These are phyloP conservation scores for Crenichthys baileyi DNA, from an alignment of 2,797 vertebrate species.

Conservation along the genomic window DNA sequence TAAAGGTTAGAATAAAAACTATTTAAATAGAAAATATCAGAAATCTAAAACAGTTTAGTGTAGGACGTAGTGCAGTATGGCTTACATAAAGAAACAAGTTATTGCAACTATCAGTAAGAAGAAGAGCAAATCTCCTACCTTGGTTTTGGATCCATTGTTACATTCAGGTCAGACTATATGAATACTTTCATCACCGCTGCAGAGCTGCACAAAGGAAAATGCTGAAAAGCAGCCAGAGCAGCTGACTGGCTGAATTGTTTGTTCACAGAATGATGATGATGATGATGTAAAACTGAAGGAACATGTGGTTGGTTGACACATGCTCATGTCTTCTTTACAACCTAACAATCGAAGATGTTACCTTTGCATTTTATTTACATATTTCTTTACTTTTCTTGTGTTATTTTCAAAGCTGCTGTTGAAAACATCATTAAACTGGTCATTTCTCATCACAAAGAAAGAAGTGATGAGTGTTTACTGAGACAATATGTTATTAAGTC, in stretches of 20 bases:
- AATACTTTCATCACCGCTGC: neutral
- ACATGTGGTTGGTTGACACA: slow-evolving; percentile 15
- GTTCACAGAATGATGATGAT: slow-evolving; percentile 29
- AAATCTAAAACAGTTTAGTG: neutral
- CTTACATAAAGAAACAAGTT: neutral
- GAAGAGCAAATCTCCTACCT: slow-evolving; percentile 45
- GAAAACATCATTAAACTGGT: neutral
- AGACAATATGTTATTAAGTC: neutral
- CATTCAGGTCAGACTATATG: slow-evolving; percentile 2
- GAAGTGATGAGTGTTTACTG: rapidly evolving
- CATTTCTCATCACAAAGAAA: neutral
- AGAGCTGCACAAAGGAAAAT: neutral
- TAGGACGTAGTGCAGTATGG: neutral
- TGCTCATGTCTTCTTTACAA: neutral
- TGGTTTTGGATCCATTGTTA: slow-evolving; percentile 45
- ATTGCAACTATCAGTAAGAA: neutral
- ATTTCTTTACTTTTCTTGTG: neutral
- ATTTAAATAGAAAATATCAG: neutral
- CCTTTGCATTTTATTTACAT: neutral
- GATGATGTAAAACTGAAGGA: slow-evolving; percentile 19
- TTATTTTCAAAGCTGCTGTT: neutral
- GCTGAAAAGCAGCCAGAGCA: neutral
- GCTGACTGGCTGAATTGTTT: slow-evolving; percentile 53
- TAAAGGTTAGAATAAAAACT: neutral
- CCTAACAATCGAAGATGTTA: neutral